Evolutionary conservation across 2,888 invertebrate genomes (phyloP).

Genomic region (Parochlus steinenii): DNA sequence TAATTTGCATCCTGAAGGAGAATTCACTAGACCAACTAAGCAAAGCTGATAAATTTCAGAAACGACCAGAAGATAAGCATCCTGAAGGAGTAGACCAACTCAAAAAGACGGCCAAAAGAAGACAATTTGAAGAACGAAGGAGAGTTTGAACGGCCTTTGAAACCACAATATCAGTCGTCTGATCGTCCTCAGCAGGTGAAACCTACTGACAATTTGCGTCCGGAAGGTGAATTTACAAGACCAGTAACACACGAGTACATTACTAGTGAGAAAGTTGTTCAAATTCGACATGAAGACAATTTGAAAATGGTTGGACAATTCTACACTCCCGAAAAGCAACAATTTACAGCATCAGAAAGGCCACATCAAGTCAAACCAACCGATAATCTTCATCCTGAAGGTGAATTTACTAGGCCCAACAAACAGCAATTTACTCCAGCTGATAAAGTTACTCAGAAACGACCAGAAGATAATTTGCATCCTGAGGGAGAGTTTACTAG

Average conservation of each 20-base stretch:
- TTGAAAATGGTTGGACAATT: conserved; percentile 35
- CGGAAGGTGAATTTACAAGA: conserved; percentile 33
- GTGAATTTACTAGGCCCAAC: conserved; percentile 30
- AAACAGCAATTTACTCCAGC: conserved; percentile 28
- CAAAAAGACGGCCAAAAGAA: conserved; percentile 26
- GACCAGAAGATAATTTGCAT: conserved; percentile 18
- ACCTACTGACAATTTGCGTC: conserved; percentile 38
- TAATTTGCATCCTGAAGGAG: conserved; percentile 28
- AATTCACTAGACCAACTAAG: conserved; percentile 28
- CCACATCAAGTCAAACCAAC: conserved; percentile 21
- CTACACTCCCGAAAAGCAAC: conserved; percentile 33
- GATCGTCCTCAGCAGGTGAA: conserved; percentile 29
- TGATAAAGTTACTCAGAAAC: conserved; percentile 31
- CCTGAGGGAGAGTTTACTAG: conserved; percentile 13
- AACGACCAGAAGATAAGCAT: conserved; percentile 20
- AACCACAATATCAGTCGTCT: conserved; percentile 28
- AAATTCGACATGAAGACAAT: conserved; percentile 42
- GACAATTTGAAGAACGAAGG: conserved; percentile 40
- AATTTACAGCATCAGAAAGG: conserved; percentile 30
- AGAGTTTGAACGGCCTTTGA: conserved; percentile 28
- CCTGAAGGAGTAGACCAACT: conserved; percentile 21
- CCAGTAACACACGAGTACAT: conserved; percentile 25
- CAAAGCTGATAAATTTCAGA: conserved; percentile 27
- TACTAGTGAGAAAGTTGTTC: conserved; percentile 40
- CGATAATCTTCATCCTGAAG: conserved; percentile 41